phyloP scores from a whole-genome alignment of 2,113 vertebrate species.

The Camelus dromedarius region DNA sequence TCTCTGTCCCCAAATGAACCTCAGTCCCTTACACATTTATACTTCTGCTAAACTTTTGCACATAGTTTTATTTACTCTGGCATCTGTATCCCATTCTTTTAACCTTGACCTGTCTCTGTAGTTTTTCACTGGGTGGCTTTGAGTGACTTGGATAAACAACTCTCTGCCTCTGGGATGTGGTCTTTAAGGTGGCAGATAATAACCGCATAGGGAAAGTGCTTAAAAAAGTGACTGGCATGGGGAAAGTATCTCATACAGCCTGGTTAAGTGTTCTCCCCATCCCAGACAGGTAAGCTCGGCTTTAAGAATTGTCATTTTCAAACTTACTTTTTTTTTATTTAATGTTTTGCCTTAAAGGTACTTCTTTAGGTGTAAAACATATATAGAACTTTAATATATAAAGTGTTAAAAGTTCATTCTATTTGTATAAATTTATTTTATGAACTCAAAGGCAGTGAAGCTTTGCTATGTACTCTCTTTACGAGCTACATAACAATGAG shows the following conservation, averaged over 20 bases:
- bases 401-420: background rate
- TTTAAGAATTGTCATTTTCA: background rate
- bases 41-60: background rate
- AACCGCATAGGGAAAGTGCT: background rate
- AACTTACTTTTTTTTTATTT: background rate
- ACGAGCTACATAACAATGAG: background rate
- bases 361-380: background rate
- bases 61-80: background rate
- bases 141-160: background rate
- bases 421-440: background rate
- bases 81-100: background rate
- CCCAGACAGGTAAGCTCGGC: background rate
- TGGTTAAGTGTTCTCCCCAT: background rate
- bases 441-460: background rate
- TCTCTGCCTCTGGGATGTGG: fast-evolving
- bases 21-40: background rate
- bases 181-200: background rate
- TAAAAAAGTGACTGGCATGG: background rate
- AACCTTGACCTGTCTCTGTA: background rate
- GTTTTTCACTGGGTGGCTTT: background rate
- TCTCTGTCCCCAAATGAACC: background rate
- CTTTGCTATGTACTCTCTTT: background rate
- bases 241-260: background rate
- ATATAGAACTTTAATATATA: background rate
- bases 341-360: background rate